Evolutionary conservation across 2,797 vertebrate genomes (phyloP).

Genomic region (Adelosebastes latens): DNA sequence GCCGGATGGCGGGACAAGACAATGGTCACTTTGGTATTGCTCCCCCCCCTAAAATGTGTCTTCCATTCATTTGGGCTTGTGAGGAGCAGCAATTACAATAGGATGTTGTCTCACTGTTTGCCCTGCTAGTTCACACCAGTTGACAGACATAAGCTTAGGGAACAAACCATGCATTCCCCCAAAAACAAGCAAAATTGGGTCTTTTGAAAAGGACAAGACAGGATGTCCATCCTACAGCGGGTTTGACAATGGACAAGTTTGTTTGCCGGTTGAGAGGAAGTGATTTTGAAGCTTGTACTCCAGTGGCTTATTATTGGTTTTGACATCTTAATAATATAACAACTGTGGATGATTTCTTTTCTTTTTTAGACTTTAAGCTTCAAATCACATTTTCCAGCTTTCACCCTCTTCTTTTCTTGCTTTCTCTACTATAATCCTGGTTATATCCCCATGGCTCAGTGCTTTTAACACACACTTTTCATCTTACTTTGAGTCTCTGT

Average conservation of each 20-base stretch:
- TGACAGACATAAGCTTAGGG: constrained; percentile 31
- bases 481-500: constrained; percentile 12
- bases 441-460: not conserved
- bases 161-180: constrained; percentile 39
- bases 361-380: not conserved
- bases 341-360: not conserved
- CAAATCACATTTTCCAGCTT: not conserved
- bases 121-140: constrained; percentile 30
- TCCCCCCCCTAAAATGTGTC: not conserved
- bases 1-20: not conserved
- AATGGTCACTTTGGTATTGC: not conserved
- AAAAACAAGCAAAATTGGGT: not conserved
- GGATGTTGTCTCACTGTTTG: constrained; percentile 55
- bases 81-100: constrained; percentile 35
- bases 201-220: constrained; percentile 45
- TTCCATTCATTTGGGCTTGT: not conserved
- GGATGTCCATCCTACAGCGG: constrained; percentile 54
- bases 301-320: constrained; percentile 1
- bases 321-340: constrained; percentile 4
- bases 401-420: not conserved
- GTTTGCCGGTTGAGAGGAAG: constrained; percentile 49
- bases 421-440: constrained; percentile 20
- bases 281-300: constrained; percentile 21
- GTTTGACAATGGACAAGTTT: constrained; percentile 37
- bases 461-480: constrained; percentile 15